Evolutionary conservation across 2,113 vertebrate species (phyloP).

Genomic region (Phoenicopterus ruber): DNA sequence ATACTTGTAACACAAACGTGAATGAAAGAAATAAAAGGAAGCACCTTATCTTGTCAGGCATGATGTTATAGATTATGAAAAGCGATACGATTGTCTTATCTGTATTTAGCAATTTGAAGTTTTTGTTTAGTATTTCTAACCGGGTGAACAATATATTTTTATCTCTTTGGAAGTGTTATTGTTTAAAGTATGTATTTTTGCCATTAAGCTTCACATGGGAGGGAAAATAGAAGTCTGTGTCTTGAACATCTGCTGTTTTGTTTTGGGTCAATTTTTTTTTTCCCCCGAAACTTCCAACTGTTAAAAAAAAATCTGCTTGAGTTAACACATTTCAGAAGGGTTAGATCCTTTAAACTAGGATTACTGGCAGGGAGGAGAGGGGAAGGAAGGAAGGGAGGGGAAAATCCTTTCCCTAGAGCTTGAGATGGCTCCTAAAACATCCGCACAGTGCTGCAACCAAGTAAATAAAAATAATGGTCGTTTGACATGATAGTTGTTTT

Average conservation of each 20-base stretch:
- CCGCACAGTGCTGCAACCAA: neutral
- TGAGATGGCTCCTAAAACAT: constrained; percentile 28
- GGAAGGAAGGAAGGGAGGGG: constrained; percentile 58
- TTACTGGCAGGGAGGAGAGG: constrained; percentile 7
- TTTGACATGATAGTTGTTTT: neutral
- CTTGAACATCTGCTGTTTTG: constrained; percentile 57
- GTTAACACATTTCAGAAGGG: constrained; percentile 49
- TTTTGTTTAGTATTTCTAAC: constrained; percentile 11
- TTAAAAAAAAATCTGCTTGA: constrained; percentile 44
- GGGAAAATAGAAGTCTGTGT: constrained; percentile 33
- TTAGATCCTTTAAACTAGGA: constrained; percentile 50
- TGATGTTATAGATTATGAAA: neutral
- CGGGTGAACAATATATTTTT: constrained; percentile 14
- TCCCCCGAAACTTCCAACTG: constrained; percentile 44
- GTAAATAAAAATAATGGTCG: constrained; percentile 1
- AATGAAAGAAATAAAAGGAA: constrained; percentile 43
- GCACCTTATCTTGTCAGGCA: constrained; percentile 4
- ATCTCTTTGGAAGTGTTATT: constrained; percentile 25
- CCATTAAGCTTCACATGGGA: constrained; percentile 21
- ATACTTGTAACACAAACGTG: neutral
- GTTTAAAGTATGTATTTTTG: constrained; percentile 42
- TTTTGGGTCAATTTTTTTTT: constrained; percentile 2
- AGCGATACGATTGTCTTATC: neutral
- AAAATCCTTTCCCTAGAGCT: constrained; percentile 38
- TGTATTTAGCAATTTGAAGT: neutral